phyloP scores from a whole-genome alignment of 92 coral and sea anemone genomes.

The Bergia sp. region DNA sequence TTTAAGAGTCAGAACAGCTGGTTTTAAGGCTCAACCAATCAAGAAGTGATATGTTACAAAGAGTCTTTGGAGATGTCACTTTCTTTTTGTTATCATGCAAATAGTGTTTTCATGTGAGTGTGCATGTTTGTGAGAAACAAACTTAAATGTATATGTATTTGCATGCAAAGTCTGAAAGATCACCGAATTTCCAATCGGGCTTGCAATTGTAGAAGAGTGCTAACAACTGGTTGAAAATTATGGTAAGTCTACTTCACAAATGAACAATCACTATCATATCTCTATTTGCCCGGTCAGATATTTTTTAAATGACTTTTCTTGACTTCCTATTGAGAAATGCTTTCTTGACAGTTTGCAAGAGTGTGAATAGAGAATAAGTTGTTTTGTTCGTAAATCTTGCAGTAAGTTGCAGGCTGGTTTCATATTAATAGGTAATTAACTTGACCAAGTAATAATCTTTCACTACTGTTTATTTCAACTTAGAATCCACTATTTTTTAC shows the following conservation, averaged over 20 bases:
- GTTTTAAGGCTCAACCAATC: constrained; percentile 27
- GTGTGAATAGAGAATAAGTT: background rate
- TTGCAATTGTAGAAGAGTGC: background rate
- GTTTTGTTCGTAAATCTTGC: background rate
- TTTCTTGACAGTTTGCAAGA: background rate
- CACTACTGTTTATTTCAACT: background rate
- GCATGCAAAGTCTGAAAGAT: constrained; percentile 30
- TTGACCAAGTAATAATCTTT: constrained; percentile 8
- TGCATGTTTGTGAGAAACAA: background rate
- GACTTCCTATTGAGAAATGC: background rate
- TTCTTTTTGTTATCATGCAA: constrained; percentile 47
- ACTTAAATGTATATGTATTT: background rate
- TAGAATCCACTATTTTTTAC: background rate
- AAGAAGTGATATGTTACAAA: background rate
- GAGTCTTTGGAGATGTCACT: constrained; percentile 28
- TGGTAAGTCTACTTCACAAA: background rate
- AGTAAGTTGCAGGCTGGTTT: background rate
- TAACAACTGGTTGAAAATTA: background rate
- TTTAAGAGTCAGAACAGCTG: constrained; percentile 35
- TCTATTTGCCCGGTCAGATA: background rate
- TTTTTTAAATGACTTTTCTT: background rate
- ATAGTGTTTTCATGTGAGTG: constrained; percentile 29
- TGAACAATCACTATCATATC: background rate
- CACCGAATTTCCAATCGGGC: background rate
- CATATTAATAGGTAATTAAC: constrained; percentile 36